Base-by-base conservation (phyloP, 2,888 invertebrate species). In the Cybosia mesomella region DNA sequence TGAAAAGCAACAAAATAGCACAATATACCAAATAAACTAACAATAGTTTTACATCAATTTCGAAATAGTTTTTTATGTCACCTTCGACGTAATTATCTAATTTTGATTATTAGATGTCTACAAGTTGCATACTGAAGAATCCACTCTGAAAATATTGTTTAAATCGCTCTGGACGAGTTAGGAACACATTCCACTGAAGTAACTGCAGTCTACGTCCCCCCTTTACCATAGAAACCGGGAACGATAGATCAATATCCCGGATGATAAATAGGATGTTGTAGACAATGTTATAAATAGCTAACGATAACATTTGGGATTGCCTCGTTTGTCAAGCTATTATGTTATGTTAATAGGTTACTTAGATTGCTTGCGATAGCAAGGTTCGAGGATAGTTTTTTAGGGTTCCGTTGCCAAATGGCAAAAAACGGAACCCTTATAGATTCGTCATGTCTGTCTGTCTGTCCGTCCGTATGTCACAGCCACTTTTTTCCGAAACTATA, bases 151-250 rank as follows among this genome's bases (percentile, higher is more conserved):
- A 59, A 58, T 15, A 3, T 2, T 13, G 36, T n/a, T 43, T n/a
- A 0, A 18, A 1, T 28, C n/a, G 28, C 24, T 1, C 15, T 15
- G 9, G n/a, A 11, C 7, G 43, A 18, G 2, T 54, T 22, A 36
- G 54, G 59, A 36, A 60, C 22, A 15, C 18, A 57, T 53, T 4
- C 34, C 53, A 34, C 34, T 54, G 53, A 22, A 34, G 21, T 11
- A 2, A 28, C 53, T 64, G 39, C 15, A 57, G 39, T 54, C 57
- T 5, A 13, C 36, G 10, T 28, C n/a, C n/a, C 58, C 57, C 36
- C n/a, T 32, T 66, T 63, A 34, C 63, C 66, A 70, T 70, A 58
- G 70, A 55, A 63, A 70, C 70, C 13, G 32, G 70, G 70, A 66
- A 54, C 32, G n/a, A 63, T 70, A 36, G 66, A 70, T 70, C 70